Base-by-base conservation (phyloP, 2,888 invertebrate species). In the Gymnosoma rotundatum region DNA sequence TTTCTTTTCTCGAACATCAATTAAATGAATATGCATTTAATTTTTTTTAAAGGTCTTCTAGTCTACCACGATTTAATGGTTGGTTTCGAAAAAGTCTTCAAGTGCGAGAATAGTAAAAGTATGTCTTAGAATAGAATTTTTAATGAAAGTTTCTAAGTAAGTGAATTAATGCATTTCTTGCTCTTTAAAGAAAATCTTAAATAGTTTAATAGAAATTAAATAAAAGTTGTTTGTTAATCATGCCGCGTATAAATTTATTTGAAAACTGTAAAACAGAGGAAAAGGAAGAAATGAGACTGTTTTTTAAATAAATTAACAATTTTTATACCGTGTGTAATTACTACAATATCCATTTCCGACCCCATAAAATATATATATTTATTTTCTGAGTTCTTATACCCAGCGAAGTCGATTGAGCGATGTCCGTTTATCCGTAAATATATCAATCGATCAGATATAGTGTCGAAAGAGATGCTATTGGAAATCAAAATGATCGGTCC, bases 61-160 rank as follows among this genome's bases (percentile, higher is more conserved):
- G 66, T 73, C 21, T 20, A n/a, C 32, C 32, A 54, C 21, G 36
- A 58, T 50, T 64, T 76, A 58, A 64, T 70, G 70, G 18, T 21
- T n/a, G 74, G 16, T 66, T 48, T 21, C 48, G 38, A 36, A 54
- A 79, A 14, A 42, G 16, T 25, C 7, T 67, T 32, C 2, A 45
- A 63, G 14, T 25, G 2, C 4, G 25, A 1, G 25, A 25, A 4
- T 54, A 42, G 60, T 25, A 52, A 63, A 63, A 64, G n/a, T 16
- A 25, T 48, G n/a, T 4, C n/a, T 67, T 48, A 45, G 38, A 63
- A 73, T 64, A 74, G 45, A 69, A 78, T 83, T 73, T 69, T 64
- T 60, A 73, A 78, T 67, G 64, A 74, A 78, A 83, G 83, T 70
- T 78, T 73, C 25, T 16, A 64, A 60, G 18, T 21, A 64, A 67